phyloP scores from a whole-genome alignment of 2,888 invertebrate species.

The Lochmaea crataegi region DNA sequence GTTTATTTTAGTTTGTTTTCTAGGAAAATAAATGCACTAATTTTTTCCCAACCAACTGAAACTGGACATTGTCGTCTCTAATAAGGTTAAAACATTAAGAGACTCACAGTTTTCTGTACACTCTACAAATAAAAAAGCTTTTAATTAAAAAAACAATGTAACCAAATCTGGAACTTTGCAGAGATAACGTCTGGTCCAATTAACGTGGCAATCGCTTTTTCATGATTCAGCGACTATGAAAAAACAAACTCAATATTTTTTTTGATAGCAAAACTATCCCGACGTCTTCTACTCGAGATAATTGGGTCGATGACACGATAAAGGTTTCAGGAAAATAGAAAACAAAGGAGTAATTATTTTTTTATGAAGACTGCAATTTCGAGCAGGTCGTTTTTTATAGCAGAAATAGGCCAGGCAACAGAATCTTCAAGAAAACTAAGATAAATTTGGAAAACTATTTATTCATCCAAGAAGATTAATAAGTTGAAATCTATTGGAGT shows the following conservation, averaged over 20 bases:
- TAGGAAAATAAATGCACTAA: not conserved
- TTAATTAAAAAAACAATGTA: constrained; percentile 6
- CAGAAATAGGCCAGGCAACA: not conserved
- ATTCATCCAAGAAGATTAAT: too few species aligned
- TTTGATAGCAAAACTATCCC: constrained; percentile 5
- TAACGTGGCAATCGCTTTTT: constrained; percentile 1
- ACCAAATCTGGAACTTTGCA: not conserved
- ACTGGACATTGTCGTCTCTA: too few species aligned
- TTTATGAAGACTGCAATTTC: not conserved
- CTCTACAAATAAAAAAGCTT: not conserved
- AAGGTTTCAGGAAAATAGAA: constrained; percentile 1
- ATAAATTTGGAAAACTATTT: too few species aligned
- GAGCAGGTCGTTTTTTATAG: not conserved
- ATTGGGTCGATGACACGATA: constrained; percentile 14
- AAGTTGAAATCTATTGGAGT: too few species aligned
- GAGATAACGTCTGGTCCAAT: constrained; percentile 2
- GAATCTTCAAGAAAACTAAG: not conserved
- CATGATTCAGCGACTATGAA: constrained; percentile 10
- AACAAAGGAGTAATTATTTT: constrained; percentile 11
- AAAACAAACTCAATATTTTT: constrained; percentile 1
- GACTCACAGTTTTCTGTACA: not conserved
- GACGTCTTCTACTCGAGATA: not conserved
- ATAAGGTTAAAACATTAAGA: too few species aligned
- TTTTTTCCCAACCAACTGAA: not conserved
- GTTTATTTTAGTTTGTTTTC: too few species aligned